These are phyloP conservation scores for Arenicola marina DNA, from an alignment of 2,888 invertebrate genomes.

Conservation along the genomic window DNA sequence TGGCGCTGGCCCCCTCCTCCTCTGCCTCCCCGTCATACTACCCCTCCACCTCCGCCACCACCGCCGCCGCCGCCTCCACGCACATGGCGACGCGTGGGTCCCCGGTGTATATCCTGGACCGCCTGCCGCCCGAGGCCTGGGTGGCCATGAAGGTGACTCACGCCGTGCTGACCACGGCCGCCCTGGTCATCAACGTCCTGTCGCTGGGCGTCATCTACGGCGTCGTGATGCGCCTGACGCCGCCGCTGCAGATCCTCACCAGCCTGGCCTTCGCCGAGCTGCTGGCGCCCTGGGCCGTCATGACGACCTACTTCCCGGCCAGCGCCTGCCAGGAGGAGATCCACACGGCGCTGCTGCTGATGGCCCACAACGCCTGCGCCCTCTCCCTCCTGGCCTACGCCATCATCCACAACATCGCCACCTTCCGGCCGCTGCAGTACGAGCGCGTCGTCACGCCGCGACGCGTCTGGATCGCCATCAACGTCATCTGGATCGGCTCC, in stretches of 20 bases:
- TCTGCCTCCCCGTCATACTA: too few relatives aligned
- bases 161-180: conserved; percentile 19
- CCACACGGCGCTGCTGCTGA: conserved; percentile 25
- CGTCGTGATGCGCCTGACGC: conserved; percentile 25
- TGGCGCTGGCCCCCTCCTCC: too few relatives aligned
- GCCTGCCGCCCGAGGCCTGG: conserved; percentile 1
- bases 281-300: conserved; percentile 33
- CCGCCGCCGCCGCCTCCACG: too few relatives aligned
- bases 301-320: conserved; percentile 30
- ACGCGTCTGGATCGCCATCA: conserved; percentile 25
- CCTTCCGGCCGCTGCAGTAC: conserved; percentile 33
- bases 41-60: too few relatives aligned
- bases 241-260: conserved; percentile 29
- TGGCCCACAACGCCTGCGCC: conserved; percentile 29
- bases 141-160: conserved; percentile 23
- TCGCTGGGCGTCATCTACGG: conserved; percentile 32
- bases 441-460: conserved; percentile 18
- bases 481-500: conserved; percentile 23
- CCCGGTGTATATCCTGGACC: too few relatives aligned
- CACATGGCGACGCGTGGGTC: too few relatives aligned
- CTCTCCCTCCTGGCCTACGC: conserved; percentile 22
- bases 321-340: conserved; percentile 32
- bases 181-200: conserved; percentile 24
- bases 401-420: conserved; percentile 23
- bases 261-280: conserved; percentile 30